A percentile compares a stretch with the other conserved stretches of the same genome.
phyloP scores from a whole-genome alignment of 1,140 invertebrate genomes.

The Akabosia matsudoensis region DNA sequence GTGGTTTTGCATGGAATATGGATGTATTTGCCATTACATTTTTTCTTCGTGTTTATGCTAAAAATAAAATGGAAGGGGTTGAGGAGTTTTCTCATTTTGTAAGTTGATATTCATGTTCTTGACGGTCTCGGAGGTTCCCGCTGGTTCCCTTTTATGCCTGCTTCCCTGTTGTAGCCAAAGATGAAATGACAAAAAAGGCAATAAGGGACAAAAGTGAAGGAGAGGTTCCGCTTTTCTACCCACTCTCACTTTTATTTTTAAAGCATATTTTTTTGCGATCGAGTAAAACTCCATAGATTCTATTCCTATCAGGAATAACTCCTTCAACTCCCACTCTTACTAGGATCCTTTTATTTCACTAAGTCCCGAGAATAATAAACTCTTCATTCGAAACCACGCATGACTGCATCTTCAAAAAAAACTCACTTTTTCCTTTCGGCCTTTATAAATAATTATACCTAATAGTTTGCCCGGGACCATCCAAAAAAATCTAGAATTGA shows the following conservation, averaged over 20 bases:
- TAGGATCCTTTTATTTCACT: no score
- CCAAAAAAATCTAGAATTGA: neutral
- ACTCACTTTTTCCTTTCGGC: no score
- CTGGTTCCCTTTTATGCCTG: neutral
- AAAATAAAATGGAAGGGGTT: neutral
- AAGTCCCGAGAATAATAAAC: neutral
- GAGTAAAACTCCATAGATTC: no score
- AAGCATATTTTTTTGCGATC: neutral
- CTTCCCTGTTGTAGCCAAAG: neutral
- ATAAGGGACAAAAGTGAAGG: slow-evolving; percentile 12
- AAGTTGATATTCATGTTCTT: slow-evolving; percentile 23
- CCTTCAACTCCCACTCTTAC: no score
- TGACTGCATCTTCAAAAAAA: neutral
- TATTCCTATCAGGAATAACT: no score
- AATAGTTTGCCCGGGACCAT: neutral
- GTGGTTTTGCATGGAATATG: no score
- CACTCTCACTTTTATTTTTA: neutral
- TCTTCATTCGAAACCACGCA: neutral
- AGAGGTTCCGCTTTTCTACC: no score
- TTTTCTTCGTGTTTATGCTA: neutral
- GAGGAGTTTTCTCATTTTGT: neutral
- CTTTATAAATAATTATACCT: no score
- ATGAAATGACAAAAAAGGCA: slow-evolving; percentile 13
- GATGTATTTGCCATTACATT: no score
- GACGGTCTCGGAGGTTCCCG: neutral